Evolutionary conservation across 2,113 vertebrate species (phyloP), one percentile per base, ranked within the genome.

Genomic region (Alaudala cheleensis): DNA sequence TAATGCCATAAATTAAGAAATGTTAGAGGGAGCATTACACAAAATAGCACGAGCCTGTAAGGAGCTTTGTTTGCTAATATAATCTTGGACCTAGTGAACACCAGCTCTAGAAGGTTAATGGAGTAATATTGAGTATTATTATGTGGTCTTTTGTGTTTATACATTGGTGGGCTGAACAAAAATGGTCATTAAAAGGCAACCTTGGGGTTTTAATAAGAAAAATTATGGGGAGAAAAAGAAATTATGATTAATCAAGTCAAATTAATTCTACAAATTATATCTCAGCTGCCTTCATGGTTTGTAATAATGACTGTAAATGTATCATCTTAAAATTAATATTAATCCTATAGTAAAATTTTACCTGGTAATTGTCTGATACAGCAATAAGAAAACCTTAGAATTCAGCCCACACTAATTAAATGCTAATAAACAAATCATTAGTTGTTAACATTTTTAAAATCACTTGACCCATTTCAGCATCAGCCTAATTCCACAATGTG

Each of bases 1-100:
- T 93, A 93, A 91, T 88, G 71, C 23, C 53, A 65, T 67, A 65
- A 91, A 90, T 90, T 94, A 90, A 91, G 82, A 42, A 14, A 78
- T 31, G 19, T 73, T 81, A 73, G 74, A 92, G 64, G 58, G 56
- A 81, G 45, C 42, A 69, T n/a, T 83, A 62, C 67, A 83, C 28
- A 50, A 78, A 90, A 37, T 53, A 33, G 29, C 69, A 76, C 80
- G 45, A 61, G 18, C 40, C 29, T 90, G 51, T 69, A 82, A 81
- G 14, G 25, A 93, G 85, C 54, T 90, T 72, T 71, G 34, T 86
- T 92, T 92, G 61, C 61, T 83, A 81, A 81, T 80, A 88, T 54
- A 60, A 86, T 65, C 83, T 86, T 66, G 45, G 71, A 51, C 64
- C 51, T 64, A 49, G 18, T 40, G 49, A 91, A 73, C 60, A 60